Evolutionary conservation across 1,140 invertebrate species (phyloP).

Genomic region (Drosophila serrata): DNA sequence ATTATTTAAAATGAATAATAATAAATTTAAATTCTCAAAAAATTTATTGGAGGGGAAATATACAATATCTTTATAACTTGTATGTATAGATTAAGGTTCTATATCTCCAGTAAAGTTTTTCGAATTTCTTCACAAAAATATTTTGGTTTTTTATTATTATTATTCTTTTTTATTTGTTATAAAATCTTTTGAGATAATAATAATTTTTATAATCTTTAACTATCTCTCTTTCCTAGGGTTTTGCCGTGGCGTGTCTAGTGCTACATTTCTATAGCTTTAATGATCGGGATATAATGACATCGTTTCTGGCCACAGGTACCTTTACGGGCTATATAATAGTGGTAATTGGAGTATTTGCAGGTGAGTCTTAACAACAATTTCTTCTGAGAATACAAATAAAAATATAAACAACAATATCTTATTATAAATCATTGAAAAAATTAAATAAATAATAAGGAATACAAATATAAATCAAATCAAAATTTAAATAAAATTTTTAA

Average conservation of each 20-base stretch:
- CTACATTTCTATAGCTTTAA: slow-evolving; percentile 84
- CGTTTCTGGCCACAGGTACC: slow-evolving; percentile 81
- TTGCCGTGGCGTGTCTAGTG: slow-evolving; percentile 76
- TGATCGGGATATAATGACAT: slow-evolving; percentile 83
- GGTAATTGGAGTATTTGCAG: slow-evolving; percentile 78
- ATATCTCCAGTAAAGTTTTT: too few relatives aligned
- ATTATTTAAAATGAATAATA: too few relatives aligned
- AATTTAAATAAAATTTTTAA: background rate
- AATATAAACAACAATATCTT: background rate
- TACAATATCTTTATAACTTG: too few relatives aligned
- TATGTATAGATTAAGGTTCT: too few relatives aligned
- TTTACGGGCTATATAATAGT: slow-evolving; percentile 82
- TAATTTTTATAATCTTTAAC: background rate
- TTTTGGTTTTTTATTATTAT: too few relatives aligned
- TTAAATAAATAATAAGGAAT: too few relatives aligned
- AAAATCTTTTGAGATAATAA: background rate
- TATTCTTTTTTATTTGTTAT: background rate
- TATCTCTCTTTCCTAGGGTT: slow-evolving; percentile 49
- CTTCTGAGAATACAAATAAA: background rate
- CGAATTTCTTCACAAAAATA: too few relatives aligned
- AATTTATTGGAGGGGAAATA: too few relatives aligned
- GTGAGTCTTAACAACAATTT: slow-evolving; percentile 34
- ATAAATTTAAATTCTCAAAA: too few relatives aligned
- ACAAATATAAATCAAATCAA: background rate
- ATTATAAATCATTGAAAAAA: too few relatives aligned